Base-by-base conservation (phyloP, 2,113 vertebrate genomes). In the Lampris megalopsis region DNA sequence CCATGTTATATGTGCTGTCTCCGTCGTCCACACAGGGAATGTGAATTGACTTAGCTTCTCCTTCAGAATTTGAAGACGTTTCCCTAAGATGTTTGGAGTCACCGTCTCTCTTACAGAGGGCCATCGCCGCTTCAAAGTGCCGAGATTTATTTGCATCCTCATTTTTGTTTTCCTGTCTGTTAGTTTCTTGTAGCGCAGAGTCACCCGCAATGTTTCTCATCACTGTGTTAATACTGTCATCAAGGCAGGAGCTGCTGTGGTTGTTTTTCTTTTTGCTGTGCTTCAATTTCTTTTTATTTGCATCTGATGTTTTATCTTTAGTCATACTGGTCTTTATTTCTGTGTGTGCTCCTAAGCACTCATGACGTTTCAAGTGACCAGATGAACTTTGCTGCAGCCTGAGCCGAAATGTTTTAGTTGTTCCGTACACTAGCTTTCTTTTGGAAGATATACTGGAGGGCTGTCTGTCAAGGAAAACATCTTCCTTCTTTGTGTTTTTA, bases 381-480 rank as follows among this genome's bases (percentile, higher is more conserved):
- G 94, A 89, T 62, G 95, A 94, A 68, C 92, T 90, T 50, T 90
- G 89, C 86, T 95, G 93, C 57, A 97, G 82, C 52, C 96, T 95
- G 7, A 99, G 90, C 61, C 92, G 91, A 58, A 97, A 89, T 0
- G 97, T 96, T 63, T 96, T 96, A 35, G 97, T 98, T 61, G 97
- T 89, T 6, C 97, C 96, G 8, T 94, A 97, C 6, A 93, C 68
- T 5, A 97, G 74, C 60, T 88, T 96, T 56, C 86, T 94, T 63
- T 78, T 90, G 0, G 80, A 79, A 63, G 75, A 75, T 35, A 71
- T 83, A 79, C 41, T 76, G 68, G 36, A 64, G 9, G 47, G 82
- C 67, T 77, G 79, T 24, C 58, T 91, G 61, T 90, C 86, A 6
- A 68, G 67, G 4, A 11, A 24, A 50, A 59, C 24, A 64, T 64